These are phyloP conservation scores for Drosophila setosimentum DNA, from an alignment of 2,888 invertebrate genomes.

Conservation along the genomic window DNA sequence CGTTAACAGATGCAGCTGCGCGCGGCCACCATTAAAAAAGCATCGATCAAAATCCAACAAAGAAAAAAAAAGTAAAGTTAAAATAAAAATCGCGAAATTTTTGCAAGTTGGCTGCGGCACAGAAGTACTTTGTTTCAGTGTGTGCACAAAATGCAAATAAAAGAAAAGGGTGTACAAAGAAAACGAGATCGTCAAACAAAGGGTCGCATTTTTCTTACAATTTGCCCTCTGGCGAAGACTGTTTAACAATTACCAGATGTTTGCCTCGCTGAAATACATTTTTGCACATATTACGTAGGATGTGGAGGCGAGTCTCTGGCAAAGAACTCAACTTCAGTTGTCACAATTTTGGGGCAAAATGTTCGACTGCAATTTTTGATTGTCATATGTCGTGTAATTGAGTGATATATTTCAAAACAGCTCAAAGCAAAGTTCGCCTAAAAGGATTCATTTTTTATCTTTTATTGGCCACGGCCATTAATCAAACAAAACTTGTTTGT, in stretches of 20 bases:
- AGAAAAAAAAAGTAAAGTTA: conserved; percentile 5
- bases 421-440: conserved; percentile 33
- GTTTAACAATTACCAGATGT: conserved; percentile 84
- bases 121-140: conserved; percentile 3
- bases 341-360: conserved; percentile 11
- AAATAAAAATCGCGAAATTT: conserved; percentile 34
- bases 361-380: conserved; percentile 21
- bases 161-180: conserved; percentile 11
- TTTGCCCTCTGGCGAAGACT: conserved; percentile 43
- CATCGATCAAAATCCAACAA: conserved; percentile 70
- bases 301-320: conserved; percentile 13
- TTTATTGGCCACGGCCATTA: conserved; percentile 51
- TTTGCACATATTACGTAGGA: conserved; percentile 36
- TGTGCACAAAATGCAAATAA: background rate
- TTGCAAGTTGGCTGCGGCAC: conserved; percentile 58
- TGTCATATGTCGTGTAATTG: conserved; percentile 76
- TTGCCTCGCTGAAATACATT: conserved; percentile 41
- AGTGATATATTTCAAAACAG: conserved; percentile 66
- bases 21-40: conserved; percentile 64
- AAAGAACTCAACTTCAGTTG: conserved; percentile 38
- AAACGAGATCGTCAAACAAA: conserved; percentile 64
- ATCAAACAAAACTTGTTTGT: conserved; percentile 39
- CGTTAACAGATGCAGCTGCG: conserved; percentile 56
- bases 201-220: conserved; percentile 71
- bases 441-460: conserved; percentile 32